Evolutionary conservation across 2,113 vertebrate species (phyloP).

Genomic region (Psilopsiagon aymara): DNA sequence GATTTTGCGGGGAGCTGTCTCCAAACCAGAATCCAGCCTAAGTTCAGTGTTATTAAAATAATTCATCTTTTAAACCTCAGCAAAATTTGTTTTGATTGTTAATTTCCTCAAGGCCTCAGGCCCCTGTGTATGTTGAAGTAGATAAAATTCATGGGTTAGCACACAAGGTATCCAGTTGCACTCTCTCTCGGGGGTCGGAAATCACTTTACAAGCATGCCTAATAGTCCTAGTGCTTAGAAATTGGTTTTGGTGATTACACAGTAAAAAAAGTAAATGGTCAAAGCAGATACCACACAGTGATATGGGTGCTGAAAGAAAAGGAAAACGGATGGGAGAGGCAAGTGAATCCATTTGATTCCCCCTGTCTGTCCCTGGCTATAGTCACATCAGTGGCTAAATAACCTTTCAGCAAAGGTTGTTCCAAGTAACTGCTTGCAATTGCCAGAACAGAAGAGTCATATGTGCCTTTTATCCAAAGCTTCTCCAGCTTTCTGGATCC

Average conservation of each 20-base stretch:
- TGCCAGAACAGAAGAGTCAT: neutral
- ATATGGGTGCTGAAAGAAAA: neutral
- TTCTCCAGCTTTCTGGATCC: neutral
- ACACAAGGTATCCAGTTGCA: neutral
- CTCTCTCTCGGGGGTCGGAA: neutral
- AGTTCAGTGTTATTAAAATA: neutral
- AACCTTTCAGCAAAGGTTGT: neutral
- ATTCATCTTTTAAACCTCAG: slow-evolving; percentile 8
- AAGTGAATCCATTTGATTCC: neutral
- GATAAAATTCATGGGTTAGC: slow-evolving; percentile 37
- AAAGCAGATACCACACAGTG: neutral
- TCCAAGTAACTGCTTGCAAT: neutral
- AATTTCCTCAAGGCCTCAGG: slow-evolving; percentile 24
- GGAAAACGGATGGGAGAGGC: neutral
- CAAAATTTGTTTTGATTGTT: slow-evolving; percentile 47
- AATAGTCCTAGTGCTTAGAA: neutral
- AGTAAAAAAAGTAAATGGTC: neutral
- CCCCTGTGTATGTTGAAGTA: neutral
- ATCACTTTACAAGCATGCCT: slow-evolving; percentile 30
- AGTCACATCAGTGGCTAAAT: neutral
- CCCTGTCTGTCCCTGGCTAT: neutral
- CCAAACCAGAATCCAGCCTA: neutral
- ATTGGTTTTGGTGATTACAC: neutral
- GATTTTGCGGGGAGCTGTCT: neutral
- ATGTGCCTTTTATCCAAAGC: neutral